Base-by-base conservation (phyloP, 37 sponge, comb jelly and placozoan species). In the Amphimedon queenslandica region DNA sequence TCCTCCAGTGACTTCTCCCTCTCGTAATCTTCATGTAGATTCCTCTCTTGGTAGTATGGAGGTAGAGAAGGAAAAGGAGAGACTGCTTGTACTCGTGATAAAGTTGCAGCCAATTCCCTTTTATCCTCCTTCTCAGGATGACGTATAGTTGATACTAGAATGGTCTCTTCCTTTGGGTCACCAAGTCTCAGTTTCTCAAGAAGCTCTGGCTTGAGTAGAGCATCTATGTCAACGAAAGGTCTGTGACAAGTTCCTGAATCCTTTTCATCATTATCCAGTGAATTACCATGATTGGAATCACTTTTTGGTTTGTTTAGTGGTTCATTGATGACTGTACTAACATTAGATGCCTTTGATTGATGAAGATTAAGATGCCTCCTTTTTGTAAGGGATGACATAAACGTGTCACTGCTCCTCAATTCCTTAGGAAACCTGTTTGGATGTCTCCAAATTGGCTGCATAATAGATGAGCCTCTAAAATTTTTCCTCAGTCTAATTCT, bases 41-140 rank as follows among this genome's bases (percentile, higher is more conserved):
- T 13, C 51, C 8, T 13, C 13, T 47, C 51, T 8, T 47, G 5
- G 61, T 60, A 82, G 42, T 82, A 82, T 4, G 82, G 75, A 56
- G 75, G 82, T n/a, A 82, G 51, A 16, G 21, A 67, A 23, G 82
- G 82, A 32, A 82, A 82, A 30, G 82, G 82, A 28, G 75, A 38
- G 6, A 40, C 11, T 1, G 67, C 33, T 28, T 82, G 82, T 4
- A 82, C 42, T 36, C 30, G 27, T 39, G 71, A 66, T 42, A 74
- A 24, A 2, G 27, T n/a, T 5, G 5, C 5, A 25, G 27, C 28
- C 8, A 60, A 5, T 6, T 60, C 27, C 27, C 5, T n/a, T 60
- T 6, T 6, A 25, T 53, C 61, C 28, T 67, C 51, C 23, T 34
- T 18, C 25, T 58, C 65, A 8, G 24, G 66, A 3, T 68, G 29